These are phyloP conservation scores for Apamea crenata DNA, from an alignment of 2,888 invertebrate genomes.

Conservation along the genomic window DNA sequence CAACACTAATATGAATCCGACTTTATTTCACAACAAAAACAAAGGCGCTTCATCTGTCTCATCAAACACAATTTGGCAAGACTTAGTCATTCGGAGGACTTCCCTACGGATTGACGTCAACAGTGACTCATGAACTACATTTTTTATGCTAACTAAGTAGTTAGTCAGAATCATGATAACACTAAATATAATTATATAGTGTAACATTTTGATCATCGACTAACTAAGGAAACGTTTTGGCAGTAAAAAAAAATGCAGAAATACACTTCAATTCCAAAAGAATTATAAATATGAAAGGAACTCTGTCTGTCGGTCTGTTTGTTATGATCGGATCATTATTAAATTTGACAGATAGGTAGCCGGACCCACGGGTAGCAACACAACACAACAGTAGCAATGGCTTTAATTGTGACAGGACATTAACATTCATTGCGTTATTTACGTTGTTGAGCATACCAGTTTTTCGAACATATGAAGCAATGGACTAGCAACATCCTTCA, in stretches of 20 bases:
- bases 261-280: not conserved
- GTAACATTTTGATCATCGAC: not conserved
- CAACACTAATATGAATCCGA: not conserved
- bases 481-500: no score
- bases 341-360: not conserved
- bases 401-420: no score
- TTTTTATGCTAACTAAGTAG: constrained; percentile 1
- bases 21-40: constrained; percentile 23
- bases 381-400: no score
- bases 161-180: constrained; percentile 10
- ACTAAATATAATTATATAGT: not conserved
- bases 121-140: constrained; percentile 31
- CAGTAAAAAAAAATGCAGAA: not conserved
- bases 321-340: not conserved
- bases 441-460: no score
- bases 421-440: no score
- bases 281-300: not conserved
- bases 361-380: no score
- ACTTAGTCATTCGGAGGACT: constrained; percentile 28
- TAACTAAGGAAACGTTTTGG: not conserved
- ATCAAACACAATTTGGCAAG: constrained; percentile 10
- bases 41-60: not conserved
- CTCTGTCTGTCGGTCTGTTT: not conserved
- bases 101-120: constrained; percentile 30
- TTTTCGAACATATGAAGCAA: no score